Base-by-base conservation (phyloP, 2,797 vertebrate species). In the Poeciliopsis presidionis region DNA sequence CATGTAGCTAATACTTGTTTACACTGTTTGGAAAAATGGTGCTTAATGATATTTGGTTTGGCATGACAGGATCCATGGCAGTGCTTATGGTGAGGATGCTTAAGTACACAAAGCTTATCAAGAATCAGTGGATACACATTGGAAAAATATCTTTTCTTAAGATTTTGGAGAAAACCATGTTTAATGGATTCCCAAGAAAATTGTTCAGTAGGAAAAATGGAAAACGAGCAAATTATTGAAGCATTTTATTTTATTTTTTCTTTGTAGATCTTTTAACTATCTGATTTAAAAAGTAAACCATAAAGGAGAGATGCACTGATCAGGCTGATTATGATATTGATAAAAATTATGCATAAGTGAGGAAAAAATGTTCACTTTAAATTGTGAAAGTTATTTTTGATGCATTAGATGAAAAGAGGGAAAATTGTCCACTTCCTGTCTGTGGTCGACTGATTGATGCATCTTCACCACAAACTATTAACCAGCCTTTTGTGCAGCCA, bases 1-100 rank as follows among this genome's bases (percentile, higher is more conserved):
- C 76, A 39, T 14, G 70, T 51, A 83, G 87, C 85, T 91, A 74
- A 91, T 81, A 45, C 90, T 89, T 94, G 89, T 95, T 95, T 93
- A 93, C 90, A 85, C 75, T 77, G 14, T 86, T 84, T 57, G 11
- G 72, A 83, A 92, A 86, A 87, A 87, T 83, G 81, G 76, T 65
- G 49, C 70, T 81, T 84, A 74, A n/a, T 73, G 57, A 74, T 7
- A 49, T 65, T 41, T 51, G 59, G 67, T 49, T 12, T 73, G 75
- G 73, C 41, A 81, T 7, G 14, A 75, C 46, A 36, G 75, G 80
- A 46, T 86, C 65, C 55, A 41, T 74, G 79, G n/a, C 63, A 41
- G 7, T 3, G 13, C n/a, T 80, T 73, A 47, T 65, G 41, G 16
- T 28, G 36, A 46, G 0, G 36, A 30, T 55, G 36, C 25, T 5